Evolutionary conservation across 2,888 invertebrate species (phyloP).

Genomic region (Ichneumoninae sp.): DNA sequence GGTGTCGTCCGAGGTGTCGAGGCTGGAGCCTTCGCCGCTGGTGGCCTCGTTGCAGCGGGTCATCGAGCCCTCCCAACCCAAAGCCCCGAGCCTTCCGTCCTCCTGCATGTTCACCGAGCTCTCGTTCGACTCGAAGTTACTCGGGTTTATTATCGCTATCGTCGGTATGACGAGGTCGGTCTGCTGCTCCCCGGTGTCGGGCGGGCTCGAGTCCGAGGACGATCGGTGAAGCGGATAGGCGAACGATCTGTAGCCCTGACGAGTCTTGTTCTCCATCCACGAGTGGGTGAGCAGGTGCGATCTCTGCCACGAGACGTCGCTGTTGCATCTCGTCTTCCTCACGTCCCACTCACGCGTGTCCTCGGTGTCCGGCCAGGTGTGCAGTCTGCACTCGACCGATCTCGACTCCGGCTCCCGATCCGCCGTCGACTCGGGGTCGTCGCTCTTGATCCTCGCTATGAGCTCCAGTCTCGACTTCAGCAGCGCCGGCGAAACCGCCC

Average conservation of each 20-base stretch:
- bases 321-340: conserved; percentile 78
- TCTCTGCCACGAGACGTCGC: conserved; percentile 81
- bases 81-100: conserved; percentile 60
- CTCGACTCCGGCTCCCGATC: conserved; percentile 53
- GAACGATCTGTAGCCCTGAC: conserved; percentile 76
- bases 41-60: conserved; percentile 75
- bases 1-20: conserved; percentile 76
- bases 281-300: conserved; percentile 77
- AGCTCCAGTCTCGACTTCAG: conserved; percentile 80
- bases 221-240: conserved; percentile 67
- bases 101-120: conserved; percentile 79
- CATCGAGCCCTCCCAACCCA: conserved; percentile 25
- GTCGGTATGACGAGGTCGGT: conserved; percentile 78
- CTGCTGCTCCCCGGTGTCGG: conserved; percentile 43
- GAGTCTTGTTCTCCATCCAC: conserved; percentile 75
- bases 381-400: conserved; percentile 71
- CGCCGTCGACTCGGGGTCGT: conserved; percentile 7
- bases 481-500: conserved; percentile 80
- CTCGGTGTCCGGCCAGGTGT: conserved; percentile 71
- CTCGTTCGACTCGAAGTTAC: conserved; percentile 81
- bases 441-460: conserved; percentile 73
- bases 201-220: conserved; percentile 68
- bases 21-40: conserved; percentile 78
- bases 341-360: conserved; percentile 63
- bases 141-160: conserved; percentile 82